Evolutionary conservation across 1,140 invertebrate species (phyloP).

Genomic region (Bicyclus anynana): DNA sequence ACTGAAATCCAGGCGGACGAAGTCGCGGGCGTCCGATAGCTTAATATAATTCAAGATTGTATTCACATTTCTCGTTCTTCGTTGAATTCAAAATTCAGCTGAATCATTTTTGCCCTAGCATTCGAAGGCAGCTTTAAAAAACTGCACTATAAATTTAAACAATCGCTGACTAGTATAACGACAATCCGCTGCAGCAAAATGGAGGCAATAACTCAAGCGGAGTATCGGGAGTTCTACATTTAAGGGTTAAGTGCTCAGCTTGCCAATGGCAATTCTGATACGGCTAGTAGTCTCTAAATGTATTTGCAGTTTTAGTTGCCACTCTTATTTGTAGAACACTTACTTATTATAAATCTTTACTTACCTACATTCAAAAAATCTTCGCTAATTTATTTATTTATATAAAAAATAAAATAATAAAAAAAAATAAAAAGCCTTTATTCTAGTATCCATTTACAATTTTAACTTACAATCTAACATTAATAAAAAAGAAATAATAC

Average conservation of each 20-base stretch:
- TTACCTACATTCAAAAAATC: too few species aligned
- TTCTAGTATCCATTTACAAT: too few species aligned
- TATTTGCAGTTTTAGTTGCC: neutral
- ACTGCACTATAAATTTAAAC: constrained; percentile 9
- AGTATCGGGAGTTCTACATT: neutral
- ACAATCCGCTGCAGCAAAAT: constrained; percentile 5
- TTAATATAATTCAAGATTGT: too few species aligned
- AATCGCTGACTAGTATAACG: constrained; percentile 6
- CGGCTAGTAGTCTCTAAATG: neutral
- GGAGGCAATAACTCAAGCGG: constrained; percentile 3
- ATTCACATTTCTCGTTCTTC: too few species aligned
- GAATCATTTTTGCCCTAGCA: neutral
- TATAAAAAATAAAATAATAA: too few species aligned
- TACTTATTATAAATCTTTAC: too few species aligned
- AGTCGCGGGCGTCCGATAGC: too few species aligned
- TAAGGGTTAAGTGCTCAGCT: constrained; percentile 5
- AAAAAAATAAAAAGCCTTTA: too few species aligned
- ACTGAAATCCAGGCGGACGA: too few species aligned
- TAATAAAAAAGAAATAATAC: too few species aligned
- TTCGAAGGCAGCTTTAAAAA: neutral
- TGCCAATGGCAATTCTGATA: neutral
- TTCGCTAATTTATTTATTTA: too few species aligned
- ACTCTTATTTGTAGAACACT: neutral
- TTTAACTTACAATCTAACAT: too few species aligned
- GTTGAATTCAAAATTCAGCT: neutral